phyloP scores from a whole-genome alignment of 2,113 vertebrate species.

The Siniperca knerii region DNA sequence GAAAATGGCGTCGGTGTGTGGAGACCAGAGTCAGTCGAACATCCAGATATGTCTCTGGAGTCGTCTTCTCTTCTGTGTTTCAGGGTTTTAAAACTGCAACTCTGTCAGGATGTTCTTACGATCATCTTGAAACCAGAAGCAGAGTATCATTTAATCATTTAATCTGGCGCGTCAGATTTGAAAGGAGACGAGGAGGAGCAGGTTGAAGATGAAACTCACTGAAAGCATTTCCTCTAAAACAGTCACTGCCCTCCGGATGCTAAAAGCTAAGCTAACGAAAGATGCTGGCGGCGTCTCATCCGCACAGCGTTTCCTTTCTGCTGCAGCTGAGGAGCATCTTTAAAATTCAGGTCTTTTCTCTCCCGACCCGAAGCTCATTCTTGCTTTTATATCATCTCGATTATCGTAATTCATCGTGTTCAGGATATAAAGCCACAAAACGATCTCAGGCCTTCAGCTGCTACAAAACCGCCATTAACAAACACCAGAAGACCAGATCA shows the following conservation, averaged over 20 bases:
- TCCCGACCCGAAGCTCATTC: too few species aligned
- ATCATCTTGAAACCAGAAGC: not conserved
- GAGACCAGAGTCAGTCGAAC: not conserved
- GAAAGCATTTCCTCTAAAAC: not conserved
- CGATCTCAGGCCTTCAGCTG: too few species aligned
- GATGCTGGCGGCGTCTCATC: not conserved
- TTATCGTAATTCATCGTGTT: too few species aligned
- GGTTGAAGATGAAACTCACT: too few species aligned
- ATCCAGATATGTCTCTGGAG: not conserved
- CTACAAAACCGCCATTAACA: too few species aligned
- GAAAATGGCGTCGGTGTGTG: conserved; percentile 19
- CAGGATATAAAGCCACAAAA: too few species aligned
- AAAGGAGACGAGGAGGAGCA: not conserved
- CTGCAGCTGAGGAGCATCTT: too few species aligned
- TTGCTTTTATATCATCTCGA: too few species aligned
- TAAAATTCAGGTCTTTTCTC: too few species aligned
- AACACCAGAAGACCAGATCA: too few species aligned
- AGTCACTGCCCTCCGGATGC: not conserved
- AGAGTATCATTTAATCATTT: too few species aligned
- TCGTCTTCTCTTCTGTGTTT: not conserved
- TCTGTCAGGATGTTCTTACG: not conserved
- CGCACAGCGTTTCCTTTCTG: not conserved
- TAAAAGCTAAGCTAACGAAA: not conserved
- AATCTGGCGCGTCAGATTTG: too few species aligned
- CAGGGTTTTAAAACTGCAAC: not conserved